phyloP scores from a whole-genome alignment of 37 sponge, comb jelly and placozoan genomes.

The Diacarnus erythraeanus region DNA sequence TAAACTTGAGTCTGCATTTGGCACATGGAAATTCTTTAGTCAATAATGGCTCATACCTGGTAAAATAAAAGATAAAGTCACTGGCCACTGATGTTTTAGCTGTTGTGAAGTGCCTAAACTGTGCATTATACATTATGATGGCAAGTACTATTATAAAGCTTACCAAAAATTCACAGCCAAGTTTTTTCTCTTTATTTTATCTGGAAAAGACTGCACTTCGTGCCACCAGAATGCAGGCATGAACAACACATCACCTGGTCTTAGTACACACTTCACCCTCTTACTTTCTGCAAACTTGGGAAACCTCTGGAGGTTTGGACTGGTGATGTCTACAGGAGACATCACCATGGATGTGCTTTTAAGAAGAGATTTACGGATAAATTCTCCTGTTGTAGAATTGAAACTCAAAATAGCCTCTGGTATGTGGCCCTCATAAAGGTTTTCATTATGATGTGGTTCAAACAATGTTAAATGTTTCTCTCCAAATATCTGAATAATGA shows the following conservation, averaged over 20 bases:
- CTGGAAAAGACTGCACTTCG: slow-evolving; percentile 81
- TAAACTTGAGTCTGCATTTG: slow-evolving; percentile 62
- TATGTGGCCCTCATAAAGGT: slow-evolving; percentile 79
- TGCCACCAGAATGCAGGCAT: slow-evolving; percentile 95
- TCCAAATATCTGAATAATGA: slow-evolving; percentile 55
- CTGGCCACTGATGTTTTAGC: not conserved
- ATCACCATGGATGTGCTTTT: slow-evolving; percentile 87
- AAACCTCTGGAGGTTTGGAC: slow-evolving; percentile 66
- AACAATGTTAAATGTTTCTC: slow-evolving; percentile 72
- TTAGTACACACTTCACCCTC: slow-evolving; percentile 41
- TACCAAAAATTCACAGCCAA: slow-evolving; percentile 85
- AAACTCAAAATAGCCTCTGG: slow-evolving; percentile 69
- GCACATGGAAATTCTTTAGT: slow-evolving; percentile 83
- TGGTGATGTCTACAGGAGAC: slow-evolving; percentile 76
- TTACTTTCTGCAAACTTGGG: slow-evolving; percentile 49
- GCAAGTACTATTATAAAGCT: slow-evolving; percentile 10
- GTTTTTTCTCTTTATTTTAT: slow-evolving; percentile 57
- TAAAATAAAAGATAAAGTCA: not conserved
- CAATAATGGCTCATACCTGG: slow-evolving; percentile 77
- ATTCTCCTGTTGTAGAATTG: slow-evolving; percentile 14
- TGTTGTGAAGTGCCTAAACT: too few species aligned
- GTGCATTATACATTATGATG: not conserved
- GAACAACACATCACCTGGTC: slow-evolving; percentile 74
- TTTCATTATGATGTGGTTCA: slow-evolving; percentile 71
- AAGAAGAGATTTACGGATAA: slow-evolving; percentile 51